A percentile compares a stretch with the other conserved stretches of the same genome.
phyloP scores from a whole-genome alignment of 2,113 vertebrate genomes.

The Heliornis fulica region DNA sequence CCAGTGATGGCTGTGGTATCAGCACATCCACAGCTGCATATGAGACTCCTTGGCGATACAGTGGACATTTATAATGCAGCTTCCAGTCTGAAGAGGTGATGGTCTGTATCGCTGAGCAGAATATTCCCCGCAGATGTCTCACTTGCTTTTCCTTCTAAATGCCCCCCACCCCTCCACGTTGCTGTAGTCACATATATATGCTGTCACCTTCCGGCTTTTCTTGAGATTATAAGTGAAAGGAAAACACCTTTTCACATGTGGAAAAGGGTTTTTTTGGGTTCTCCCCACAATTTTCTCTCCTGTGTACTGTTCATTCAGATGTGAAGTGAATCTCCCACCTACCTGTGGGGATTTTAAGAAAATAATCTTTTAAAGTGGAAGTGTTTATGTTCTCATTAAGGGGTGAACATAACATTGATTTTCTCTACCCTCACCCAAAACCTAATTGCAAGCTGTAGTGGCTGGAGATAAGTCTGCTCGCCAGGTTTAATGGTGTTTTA shows the following conservation, averaged over 20 bases:
- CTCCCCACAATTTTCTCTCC: neutral
- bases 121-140: neutral
- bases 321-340: neutral
- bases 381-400: conserved; percentile 30
- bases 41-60: neutral
- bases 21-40: neutral
- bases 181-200: neutral
- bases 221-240: neutral
- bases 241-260: neutral
- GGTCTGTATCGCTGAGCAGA: neutral
- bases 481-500: conserved; percentile 40
- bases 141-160: neutral
- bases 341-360: conserved; percentile 29
- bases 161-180: neutral
- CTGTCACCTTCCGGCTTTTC: neutral
- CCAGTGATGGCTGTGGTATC: neutral
- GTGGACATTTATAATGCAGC: neutral
- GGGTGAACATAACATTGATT: neutral
- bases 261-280: neutral
- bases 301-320: neutral
- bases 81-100: neutral
- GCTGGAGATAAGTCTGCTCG: conserved; percentile 29
- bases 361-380: conserved; percentile 44
- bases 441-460: conserved; percentile 22
- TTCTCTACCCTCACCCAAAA: conserved; percentile 17